A percentile compares a stretch with the other conserved stretches of the same genome.
These are phyloP conservation scores for Allygus modestus DNA, from an alignment of 2,888 invertebrate species.

Conservation along the genomic window DNA sequence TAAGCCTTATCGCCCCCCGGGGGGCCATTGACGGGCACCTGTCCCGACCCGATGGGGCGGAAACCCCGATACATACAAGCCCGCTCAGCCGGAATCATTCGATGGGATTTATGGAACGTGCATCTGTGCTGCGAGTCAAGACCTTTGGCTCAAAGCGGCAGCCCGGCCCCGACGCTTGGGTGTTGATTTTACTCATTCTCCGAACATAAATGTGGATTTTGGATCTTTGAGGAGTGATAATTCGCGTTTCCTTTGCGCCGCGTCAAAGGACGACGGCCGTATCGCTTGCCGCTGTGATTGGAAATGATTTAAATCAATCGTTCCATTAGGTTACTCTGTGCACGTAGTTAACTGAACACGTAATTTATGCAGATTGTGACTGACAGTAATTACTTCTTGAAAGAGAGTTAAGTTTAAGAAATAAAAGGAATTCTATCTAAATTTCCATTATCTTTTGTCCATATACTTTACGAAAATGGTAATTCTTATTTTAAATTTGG, in stretches of 20 bases:
- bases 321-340: background rate
- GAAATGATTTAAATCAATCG: background rate
- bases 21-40: background rate
- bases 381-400: too few species aligned
- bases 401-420: too few species aligned
- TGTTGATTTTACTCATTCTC: constrained; percentile 48
- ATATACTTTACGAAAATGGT: too few species aligned
- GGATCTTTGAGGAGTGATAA: constrained; percentile 47
- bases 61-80: constrained; percentile 17
- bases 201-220: constrained; percentile 39
- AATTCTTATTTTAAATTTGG: too few species aligned
- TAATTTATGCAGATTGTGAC: too few species aligned
- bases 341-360: too few species aligned
- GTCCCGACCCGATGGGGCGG: constrained; percentile 18
- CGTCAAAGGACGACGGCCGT: background rate
- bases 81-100: constrained; percentile 19
- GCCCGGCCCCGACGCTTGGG: background rate
- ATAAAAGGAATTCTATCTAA: too few species aligned
- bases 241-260: constrained; percentile 10
- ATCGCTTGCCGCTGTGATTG: background rate
- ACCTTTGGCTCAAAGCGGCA: constrained; percentile 7
- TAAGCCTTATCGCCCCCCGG: background rate
- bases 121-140: constrained; percentile 37
- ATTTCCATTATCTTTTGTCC: too few species aligned
- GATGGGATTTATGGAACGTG: constrained; percentile 14